A percentile compares a stretch with the other conserved stretches of the same genome.
These are phyloP conservation scores for Eumerus sabulonum DNA, from an alignment of 2,888 invertebrate species.

Conservation along the genomic window DNA sequence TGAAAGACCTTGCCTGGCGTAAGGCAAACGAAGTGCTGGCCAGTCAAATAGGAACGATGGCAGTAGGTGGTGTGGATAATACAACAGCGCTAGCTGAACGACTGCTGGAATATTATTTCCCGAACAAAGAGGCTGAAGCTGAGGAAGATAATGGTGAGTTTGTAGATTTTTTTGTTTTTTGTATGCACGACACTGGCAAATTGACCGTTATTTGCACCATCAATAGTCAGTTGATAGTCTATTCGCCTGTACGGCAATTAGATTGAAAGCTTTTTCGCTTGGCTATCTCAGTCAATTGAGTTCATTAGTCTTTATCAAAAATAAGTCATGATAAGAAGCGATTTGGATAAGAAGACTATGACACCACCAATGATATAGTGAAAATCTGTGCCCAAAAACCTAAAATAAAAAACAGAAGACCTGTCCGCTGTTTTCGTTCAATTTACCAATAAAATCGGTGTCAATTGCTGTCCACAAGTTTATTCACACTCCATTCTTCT, in stretches of 20 bases:
- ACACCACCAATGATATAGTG: no score
- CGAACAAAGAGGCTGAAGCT: slow-evolving; percentile 81
- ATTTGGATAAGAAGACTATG: no score
- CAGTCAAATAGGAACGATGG: slow-evolving; percentile 85
- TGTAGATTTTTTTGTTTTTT: neutral
- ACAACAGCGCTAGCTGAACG: slow-evolving; percentile 86
- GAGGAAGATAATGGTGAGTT: slow-evolving; percentile 80
- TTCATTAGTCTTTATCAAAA: neutral
- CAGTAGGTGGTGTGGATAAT: slow-evolving; percentile 84
- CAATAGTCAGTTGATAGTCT: no score
- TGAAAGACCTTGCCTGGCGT: slow-evolving; percentile 86
- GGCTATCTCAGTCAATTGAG: neutral
- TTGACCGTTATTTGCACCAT: no score
- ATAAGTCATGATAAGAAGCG: neutral
- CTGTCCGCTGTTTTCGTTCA: no score
- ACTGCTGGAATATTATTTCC: slow-evolving; percentile 87
- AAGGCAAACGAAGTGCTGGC: slow-evolving; percentile 86
- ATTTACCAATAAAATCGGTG: slow-evolving; percentile 1
- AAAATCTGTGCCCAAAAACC: no score
- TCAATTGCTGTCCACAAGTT: slow-evolving; percentile 19
- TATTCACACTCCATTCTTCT: slow-evolving; percentile 38
- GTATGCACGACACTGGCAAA: no score
- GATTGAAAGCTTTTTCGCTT: no score
- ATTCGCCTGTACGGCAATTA: no score
- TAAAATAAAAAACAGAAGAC: no score